These are phyloP conservation scores for Oriolus oriolus DNA, from an alignment of 2,113 vertebrate genomes.

Conservation along the genomic window DNA sequence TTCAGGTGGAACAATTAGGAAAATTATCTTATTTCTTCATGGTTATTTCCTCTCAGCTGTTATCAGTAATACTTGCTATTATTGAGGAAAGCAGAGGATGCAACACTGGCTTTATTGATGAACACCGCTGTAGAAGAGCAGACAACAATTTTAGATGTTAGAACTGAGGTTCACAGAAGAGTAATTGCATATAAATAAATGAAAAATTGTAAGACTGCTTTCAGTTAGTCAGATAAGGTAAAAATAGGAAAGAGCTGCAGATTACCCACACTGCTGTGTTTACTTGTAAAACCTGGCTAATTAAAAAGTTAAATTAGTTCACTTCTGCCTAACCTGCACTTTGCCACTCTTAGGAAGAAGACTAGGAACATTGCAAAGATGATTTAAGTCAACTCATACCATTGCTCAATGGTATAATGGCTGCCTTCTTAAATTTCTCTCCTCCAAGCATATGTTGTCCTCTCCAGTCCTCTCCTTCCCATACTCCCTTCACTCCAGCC, in stretches of 20 bases:
- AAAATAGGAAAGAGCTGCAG: not conserved
- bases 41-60: not conserved
- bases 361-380: not conserved
- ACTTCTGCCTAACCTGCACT: not conserved
- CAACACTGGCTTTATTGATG: not conserved
- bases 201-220: not conserved
- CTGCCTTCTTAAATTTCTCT: not conserved
- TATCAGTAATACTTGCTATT: not conserved
- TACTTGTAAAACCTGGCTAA: not conserved
- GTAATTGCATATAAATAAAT: not conserved
- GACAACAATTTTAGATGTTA: not conserved
- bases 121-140: not conserved
- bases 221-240: not conserved
- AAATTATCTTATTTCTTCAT: not conserved
- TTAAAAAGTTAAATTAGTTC: not conserved
- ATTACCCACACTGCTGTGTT: not conserved
- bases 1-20: not conserved
- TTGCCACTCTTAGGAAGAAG: not conserved
- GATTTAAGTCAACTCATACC: not conserved
- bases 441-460: rapidly evolving
- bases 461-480: not conserved
- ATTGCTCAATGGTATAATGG: not conserved
- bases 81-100: not conserved
- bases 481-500: not conserved
- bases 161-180: not conserved